Evolutionary conservation across 2,797 vertebrate species (phyloP).

Genomic region (Enteromius afrohamiltoni): DNA sequence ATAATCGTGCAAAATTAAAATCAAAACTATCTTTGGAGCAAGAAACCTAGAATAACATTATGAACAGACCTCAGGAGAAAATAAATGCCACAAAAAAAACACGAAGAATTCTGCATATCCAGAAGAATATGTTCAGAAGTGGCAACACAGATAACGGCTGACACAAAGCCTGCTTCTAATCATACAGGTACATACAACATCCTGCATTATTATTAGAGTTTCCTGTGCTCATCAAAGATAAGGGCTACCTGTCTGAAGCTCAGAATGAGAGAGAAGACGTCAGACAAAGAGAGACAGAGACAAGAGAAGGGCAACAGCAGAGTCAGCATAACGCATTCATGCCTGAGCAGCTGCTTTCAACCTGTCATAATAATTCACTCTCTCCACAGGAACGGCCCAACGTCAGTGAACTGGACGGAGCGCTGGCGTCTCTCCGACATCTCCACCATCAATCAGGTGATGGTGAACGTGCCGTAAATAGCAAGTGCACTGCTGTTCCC

Average conservation of each 20-base stretch:
- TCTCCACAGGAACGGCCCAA: slow-evolving; percentile 20
- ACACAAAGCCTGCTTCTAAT: slow-evolving; percentile 31
- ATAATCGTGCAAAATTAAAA: neutral
- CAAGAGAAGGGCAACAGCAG: slow-evolving; percentile 10
- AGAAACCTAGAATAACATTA: neutral
- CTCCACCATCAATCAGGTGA: slow-evolving; percentile 43
- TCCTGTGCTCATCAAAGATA: slow-evolving; percentile 45
- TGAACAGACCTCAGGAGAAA: neutral
- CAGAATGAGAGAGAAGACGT: slow-evolving; percentile 1
- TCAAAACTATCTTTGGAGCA: neutral
- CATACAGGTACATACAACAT: slow-evolving; percentile 37
- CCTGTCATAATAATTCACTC: slow-evolving; percentile 45
- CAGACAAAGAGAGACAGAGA: slow-evolving; percentile 25
- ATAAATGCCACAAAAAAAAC: neutral
- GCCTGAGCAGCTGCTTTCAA: slow-evolving; percentile 27
- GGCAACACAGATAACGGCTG: neutral
- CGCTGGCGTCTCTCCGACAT: slow-evolving; percentile 9
- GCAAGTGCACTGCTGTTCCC: slow-evolving; percentile 22
- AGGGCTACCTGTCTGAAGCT: slow-evolving; percentile 26
- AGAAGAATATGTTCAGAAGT: neutral
- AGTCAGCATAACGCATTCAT: slow-evolving; percentile 38
- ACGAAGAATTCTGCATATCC: neutral
- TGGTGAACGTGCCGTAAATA: slow-evolving; percentile 23
- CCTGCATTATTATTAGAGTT: slow-evolving; percentile 34
- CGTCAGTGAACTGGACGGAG: slow-evolving; percentile 22